Conservation (phyloP, 2,113 vertebrate species). For the Eira barbara region DNA sequence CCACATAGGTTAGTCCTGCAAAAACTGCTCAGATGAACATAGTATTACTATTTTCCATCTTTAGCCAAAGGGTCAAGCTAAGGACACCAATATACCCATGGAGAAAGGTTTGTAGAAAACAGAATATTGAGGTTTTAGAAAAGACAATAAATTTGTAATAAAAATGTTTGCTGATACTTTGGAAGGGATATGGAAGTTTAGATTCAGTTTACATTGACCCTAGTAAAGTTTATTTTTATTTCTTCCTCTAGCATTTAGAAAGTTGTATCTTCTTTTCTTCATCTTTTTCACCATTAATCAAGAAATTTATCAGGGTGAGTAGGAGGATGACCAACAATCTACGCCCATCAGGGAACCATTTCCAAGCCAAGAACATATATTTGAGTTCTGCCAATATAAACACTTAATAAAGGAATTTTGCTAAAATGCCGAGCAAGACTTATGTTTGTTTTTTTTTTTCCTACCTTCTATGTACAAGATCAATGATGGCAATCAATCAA, state of each 20-base stretch:
- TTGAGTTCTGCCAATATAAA: conserved; percentile 65
- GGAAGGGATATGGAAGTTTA: background rate
- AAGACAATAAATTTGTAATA: background rate
- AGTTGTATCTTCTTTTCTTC: background rate
- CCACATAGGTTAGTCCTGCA: background rate
- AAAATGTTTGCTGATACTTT: background rate
- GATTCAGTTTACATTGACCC: background rate
- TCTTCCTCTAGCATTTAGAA: background rate
- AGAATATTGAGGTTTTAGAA: background rate
- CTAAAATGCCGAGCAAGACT: conserved; percentile 53
- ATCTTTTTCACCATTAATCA: conserved; percentile 25
- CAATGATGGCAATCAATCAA: conserved; percentile 70
- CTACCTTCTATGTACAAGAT: conserved; percentile 20
- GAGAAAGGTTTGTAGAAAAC: background rate
- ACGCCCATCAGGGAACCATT: conserved; percentile 30
- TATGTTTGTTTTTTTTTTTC: background rate
- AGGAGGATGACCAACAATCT: background rate
- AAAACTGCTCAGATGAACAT: background rate
- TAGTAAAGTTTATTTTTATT: background rate
- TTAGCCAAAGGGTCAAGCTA: background rate
- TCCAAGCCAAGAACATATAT: background rate
- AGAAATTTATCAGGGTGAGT: conserved; percentile 37
- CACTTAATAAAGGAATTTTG: conserved; percentile 67
- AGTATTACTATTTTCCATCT: rapidly evolving
- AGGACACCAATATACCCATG: background rate